A percentile compares a stretch with the other conserved stretches of the same genome.
These are phyloP conservation scores for Monoplex corrugatus DNA, from an alignment of 2,888 invertebrate genomes.

Conservation along the genomic window DNA sequence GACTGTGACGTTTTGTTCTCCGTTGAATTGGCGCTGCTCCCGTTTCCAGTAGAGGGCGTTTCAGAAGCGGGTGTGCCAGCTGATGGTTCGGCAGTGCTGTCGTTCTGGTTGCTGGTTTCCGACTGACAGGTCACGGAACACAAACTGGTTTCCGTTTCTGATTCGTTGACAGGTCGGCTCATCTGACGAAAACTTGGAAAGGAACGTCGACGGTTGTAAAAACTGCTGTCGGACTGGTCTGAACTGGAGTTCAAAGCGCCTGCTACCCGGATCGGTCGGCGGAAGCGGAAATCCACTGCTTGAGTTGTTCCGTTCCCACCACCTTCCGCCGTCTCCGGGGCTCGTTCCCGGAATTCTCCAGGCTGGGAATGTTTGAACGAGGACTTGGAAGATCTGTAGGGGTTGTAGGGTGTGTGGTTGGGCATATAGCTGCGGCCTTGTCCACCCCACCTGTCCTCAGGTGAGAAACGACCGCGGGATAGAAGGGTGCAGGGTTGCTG, in stretches of 20 bases:
- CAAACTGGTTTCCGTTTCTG: conserved; percentile 4
- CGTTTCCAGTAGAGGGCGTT: no score
- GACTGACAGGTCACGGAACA: background rate
- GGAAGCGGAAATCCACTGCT: background rate
- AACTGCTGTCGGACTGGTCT: background rate
- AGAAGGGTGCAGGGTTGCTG: no score
- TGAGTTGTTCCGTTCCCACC: background rate
- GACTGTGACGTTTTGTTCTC: background rate
- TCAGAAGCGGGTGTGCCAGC: background rate
- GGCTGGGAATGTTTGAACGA: background rate
- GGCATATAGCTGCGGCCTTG: background rate
- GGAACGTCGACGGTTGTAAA: background rate
- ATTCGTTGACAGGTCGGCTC: background rate
- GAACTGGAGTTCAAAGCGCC: background rate
- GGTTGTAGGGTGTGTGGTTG: background rate
- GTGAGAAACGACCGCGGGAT: background rate
- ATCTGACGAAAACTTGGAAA: background rate
- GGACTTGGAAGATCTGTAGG: background rate
- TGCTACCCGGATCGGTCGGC: background rate
- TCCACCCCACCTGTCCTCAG: background rate
- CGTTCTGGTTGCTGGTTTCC: background rate
- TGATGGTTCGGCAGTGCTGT: background rate
- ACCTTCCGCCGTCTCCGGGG: no score
- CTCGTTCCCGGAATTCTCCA: no score
- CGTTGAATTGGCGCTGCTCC: background rate